These are phyloP conservation scores for Gasteruption jaculator DNA, from an alignment of 2,888 invertebrate species.

Conservation along the genomic window DNA sequence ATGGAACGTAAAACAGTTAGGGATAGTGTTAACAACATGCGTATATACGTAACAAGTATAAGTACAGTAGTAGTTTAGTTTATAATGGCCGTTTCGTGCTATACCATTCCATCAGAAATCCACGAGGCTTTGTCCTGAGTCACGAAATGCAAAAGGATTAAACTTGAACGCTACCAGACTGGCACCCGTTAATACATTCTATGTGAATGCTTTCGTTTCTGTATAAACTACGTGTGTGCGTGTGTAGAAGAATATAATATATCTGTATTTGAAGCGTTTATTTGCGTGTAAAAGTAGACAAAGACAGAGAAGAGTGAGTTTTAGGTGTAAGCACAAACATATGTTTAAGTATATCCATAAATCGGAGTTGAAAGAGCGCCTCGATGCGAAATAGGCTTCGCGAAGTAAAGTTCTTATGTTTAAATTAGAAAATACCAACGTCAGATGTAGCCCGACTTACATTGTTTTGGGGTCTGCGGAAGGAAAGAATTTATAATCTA, in stretches of 20 bases:
- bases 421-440: no score
- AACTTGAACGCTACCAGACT: constrained; percentile 33
- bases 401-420: no score
- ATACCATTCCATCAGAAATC: constrained; percentile 50
- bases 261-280: constrained; percentile 15
- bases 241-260: constrained; percentile 30
- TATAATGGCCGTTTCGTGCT: constrained; percentile 50
- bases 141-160: constrained; percentile 51
- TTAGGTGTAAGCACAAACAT: constrained; percentile 10
- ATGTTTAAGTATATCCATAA: constrained; percentile 26
- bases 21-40: no score
- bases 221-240: constrained; percentile 3
- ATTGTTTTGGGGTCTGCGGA: no score
- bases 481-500: no score
- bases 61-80: no score
- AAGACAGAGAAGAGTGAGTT: no score
- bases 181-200: constrained; percentile 38
- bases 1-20: no score
- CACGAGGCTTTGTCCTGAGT: constrained; percentile 50
- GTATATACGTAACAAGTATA: constrained; percentile 9
- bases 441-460: no score
- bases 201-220: constrained; percentile 4
- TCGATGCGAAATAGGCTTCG: no score
- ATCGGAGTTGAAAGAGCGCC: constrained; percentile 25
- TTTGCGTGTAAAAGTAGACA: constrained; percentile 16